Conservation (phyloP, 2,888 invertebrate genomes). For the Halictus quadricinctus region DNA sequence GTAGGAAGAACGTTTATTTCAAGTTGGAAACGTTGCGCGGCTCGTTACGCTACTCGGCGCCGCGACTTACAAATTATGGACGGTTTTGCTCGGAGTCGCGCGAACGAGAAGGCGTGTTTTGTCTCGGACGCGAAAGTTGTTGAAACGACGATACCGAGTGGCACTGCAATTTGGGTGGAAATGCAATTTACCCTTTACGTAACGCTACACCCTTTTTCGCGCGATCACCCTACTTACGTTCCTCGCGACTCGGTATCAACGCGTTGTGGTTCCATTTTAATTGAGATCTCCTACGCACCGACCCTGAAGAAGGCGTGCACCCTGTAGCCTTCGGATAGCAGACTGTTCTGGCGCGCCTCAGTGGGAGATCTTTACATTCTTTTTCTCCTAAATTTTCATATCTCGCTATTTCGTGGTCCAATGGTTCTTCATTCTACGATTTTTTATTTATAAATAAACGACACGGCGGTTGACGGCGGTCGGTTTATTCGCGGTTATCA, state of each 20-base stretch:
- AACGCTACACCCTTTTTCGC: neutral
- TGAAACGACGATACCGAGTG: conserved; percentile 21
- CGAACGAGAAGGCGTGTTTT: conserved; percentile 6
- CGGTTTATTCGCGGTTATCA: too few species aligned
- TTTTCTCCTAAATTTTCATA: neutral
- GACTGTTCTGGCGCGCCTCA: neutral
- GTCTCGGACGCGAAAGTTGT: conserved; percentile 26
- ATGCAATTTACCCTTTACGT: conserved; percentile 23
- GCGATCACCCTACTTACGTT: neutral
- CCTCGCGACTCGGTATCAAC: neutral
- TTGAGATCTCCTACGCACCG: neutral
- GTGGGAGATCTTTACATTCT: neutral
- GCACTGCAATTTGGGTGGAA: conserved; percentile 37
- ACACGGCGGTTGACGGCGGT: too few species aligned
- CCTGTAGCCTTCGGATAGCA: neutral
- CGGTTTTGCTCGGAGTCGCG: conserved; percentile 9
- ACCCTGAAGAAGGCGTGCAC: neutral
- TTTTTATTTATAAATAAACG: too few species aligned
- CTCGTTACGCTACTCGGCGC: neutral
- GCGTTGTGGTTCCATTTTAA: neutral
- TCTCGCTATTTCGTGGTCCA: neutral
- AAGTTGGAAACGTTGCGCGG: neutral
- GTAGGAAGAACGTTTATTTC: neutral
- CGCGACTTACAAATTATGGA: conserved; percentile 23
- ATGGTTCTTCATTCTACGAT: too few species aligned